Evolutionary conservation across 2,888 invertebrate genomes (phyloP), one percentile per base, ranked within the genome.

Genomic region (Cosmia pyralina): DNA sequence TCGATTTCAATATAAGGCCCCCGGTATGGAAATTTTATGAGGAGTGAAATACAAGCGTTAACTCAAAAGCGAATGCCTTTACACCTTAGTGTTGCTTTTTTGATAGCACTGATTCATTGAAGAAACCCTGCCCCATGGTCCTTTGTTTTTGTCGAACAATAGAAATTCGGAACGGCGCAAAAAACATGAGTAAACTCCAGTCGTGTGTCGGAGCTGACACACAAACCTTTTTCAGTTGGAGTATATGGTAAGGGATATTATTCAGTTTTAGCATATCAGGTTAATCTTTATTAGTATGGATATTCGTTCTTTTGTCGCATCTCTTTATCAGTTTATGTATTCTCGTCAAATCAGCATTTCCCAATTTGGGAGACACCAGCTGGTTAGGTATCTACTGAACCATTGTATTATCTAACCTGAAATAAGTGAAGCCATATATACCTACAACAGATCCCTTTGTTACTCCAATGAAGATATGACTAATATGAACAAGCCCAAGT

Each of bases 251-350:
- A 55, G 41, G 10, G 34, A 38, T 67, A 48, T 67, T 67, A n/a
- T n/a, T n/a, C n/a, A n/a, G 13, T 52, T 74, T 44, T 22, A 17
- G 0, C 48, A 44, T 28, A 65, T 65, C 41, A 57, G 3, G 2
- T 5, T 34, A 55, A 74, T 62, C 44, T 75, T 74, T 63, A 63
- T 53, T 41, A 62, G 19, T 52, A 34, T n/a, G 15, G 41, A 48
- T 28, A n/a, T 38, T 46, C 11, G 13, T 17, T 57, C 41, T 28
- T 8, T 48, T 41, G n/a, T 38, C 7, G 13, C 53, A 22, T 22
- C 13, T 2, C 17, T 5, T 4, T 22, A 10, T 28, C 28, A 52
- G 15, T 64, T 52, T 22, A 28, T 38, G n/a, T 52, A 46, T 22
- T 44, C 22, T 22, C 3, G 10, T 34, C 10, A 19, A 41, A 22